These are phyloP conservation scores for Umimayanthus chanpuru DNA, from an alignment of 92 coral and sea anemone species.

Conservation along the genomic window DNA sequence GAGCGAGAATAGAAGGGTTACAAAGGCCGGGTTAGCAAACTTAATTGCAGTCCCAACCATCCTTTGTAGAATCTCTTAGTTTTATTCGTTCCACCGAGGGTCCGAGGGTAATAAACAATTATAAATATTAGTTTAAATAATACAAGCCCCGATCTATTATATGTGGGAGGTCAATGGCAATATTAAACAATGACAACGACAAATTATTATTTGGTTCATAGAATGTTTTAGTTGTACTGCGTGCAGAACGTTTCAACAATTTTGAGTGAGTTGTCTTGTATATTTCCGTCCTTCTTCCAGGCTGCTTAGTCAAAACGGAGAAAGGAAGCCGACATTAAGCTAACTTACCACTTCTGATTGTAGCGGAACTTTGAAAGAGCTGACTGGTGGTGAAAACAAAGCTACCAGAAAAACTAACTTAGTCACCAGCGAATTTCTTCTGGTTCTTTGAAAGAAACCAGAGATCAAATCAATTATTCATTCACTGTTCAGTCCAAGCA, in stretches of 20 bases:
- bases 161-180: background rate
- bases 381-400: background rate
- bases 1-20: no score
- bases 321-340: background rate
- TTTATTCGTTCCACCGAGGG: no score
- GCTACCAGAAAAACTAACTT: constrained; percentile 24
- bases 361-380: background rate
- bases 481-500: background rate
- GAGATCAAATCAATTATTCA: constrained; percentile 11
- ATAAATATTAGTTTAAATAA: no score
- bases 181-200: no score
- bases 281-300: background rate
- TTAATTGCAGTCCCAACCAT: no score
- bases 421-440: constrained; percentile 21
- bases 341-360: background rate
- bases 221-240: background rate
- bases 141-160: background rate
- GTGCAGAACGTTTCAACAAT: background rate
- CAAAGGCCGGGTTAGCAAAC: no score
- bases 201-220: no score
- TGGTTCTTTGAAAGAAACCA: background rate
- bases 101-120: no score
- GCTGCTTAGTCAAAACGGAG: background rate
- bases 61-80: no score
- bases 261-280: background rate